Conservation (phyloP, 2,113 vertebrate species). For the Elachura formosa region DNA sequence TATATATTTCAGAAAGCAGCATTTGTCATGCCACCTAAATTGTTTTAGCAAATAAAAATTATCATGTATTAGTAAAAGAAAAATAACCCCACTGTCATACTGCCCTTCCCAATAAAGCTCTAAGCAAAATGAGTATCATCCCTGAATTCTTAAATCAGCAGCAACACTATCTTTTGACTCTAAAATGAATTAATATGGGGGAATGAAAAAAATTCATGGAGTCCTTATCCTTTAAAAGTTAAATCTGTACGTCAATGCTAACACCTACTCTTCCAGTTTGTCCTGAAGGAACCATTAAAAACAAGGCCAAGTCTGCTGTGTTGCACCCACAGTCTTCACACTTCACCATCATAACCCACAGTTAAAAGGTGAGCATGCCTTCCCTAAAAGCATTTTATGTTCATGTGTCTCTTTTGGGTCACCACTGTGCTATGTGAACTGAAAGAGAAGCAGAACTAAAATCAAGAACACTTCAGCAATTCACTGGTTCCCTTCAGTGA, state of each 20-base stretch:
- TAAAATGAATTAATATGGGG: background rate
- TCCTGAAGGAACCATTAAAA: background rate
- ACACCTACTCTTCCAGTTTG: background rate
- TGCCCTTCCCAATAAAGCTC: background rate
- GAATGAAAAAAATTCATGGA: background rate
- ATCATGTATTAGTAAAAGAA: background rate
- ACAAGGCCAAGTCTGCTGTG: background rate
- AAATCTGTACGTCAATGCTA: background rate
- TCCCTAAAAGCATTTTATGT: background rate
- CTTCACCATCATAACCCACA: background rate
- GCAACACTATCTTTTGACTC: background rate
- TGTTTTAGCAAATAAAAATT: background rate
- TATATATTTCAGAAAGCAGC: background rate
- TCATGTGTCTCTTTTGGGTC: fast-evolving
- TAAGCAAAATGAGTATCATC: fast-evolving
- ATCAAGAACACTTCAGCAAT: background rate
- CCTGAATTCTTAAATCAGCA: background rate
- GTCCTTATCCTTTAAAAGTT: background rate
- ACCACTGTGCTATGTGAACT: background rate
- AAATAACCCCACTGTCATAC: background rate
- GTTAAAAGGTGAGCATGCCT: background rate
- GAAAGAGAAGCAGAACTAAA: background rate
- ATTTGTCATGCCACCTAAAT: background rate
- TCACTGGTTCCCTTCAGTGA: background rate
- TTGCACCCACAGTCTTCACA: background rate